phyloP scores from a whole-genome alignment of 2,113 vertebrate species.

The Amblyornis subalaris region DNA sequence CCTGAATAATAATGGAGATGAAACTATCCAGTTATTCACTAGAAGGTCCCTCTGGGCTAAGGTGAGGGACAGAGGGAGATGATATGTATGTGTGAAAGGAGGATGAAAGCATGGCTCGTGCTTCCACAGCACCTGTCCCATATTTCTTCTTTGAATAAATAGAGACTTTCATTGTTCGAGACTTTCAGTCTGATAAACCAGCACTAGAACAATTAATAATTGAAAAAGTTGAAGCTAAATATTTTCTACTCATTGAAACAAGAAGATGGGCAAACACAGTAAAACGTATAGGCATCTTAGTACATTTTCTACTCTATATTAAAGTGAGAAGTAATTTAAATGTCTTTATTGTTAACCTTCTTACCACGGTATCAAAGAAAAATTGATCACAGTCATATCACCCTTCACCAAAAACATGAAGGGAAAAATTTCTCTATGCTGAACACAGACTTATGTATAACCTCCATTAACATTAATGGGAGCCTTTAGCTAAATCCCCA shows the following conservation, averaged over 20 bases:
- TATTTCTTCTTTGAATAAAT: background rate
- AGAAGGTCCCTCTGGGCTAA: background rate
- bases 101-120: accelerated
- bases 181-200: background rate
- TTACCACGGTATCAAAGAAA: background rate
- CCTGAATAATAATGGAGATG: background rate
- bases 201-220: background rate
- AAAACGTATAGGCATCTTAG: background rate
- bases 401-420: background rate
- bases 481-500: background rate
- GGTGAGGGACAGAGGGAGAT: background rate
- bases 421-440: background rate
- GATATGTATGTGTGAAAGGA: background rate
- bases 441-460: background rate
- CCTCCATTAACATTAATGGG: background rate
- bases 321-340: background rate
- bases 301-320: background rate
- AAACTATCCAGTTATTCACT: background rate
- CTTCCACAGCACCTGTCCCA: background rate
- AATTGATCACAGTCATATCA: background rate
- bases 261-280: background rate
- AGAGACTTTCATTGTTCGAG: background rate
- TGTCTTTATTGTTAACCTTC: background rate
- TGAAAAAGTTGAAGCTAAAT: background rate
- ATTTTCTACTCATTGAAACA: background rate